Evolutionary conservation across 2,113 vertebrate genomes (phyloP), one percentile per base, ranked within the genome.

Genomic region (Gobio gobio): DNA sequence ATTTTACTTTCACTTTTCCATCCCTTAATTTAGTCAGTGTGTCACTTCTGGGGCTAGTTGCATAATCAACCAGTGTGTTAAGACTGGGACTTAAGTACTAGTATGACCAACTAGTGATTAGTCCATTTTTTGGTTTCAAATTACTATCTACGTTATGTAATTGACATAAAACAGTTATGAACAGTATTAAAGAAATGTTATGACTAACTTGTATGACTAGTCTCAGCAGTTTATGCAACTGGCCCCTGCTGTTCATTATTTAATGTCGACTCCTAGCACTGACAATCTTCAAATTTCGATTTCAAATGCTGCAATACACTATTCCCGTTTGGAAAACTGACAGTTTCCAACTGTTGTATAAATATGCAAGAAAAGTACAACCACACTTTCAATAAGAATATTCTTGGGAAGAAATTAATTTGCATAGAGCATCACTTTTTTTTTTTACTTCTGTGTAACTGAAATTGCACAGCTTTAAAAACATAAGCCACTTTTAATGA

Each of bases 401-500:
- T 92, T 93, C 92, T 51, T 90, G 90, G 90, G 86, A 89, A 91
- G 82, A 90, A 89, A 90, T 91, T 24, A 91, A 58, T 94, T 95
- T 95, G 94, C 95, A 95, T 95, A 95, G 94, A 94, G 93, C 88
- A 91, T 90, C 86, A 88, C 80, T 83, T 89, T 84, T 90, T 83
- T 83, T 90, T 49, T 51, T 51, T 51, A 90, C 94, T 93, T 93
- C 90, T 92, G 92, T 94, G 91, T 68, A 92, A 93, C 88, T 93
- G 91, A 88, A 92, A 90, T 90, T 93, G 88, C 79, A 74, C 86
- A 88, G 79, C 82, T 40, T 88, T 83, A 77, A 86, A 87, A 64
- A 29, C 66, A 29, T 86, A 86, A 76, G 87, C 92, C 88, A 91
- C 88, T 83, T 83, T 66, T 16, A 89, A 90, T 91, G 90, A 85